phyloP scores from a whole-genome alignment of 2,888 invertebrate species.

The Ganaspis brasiliensis region DNA sequence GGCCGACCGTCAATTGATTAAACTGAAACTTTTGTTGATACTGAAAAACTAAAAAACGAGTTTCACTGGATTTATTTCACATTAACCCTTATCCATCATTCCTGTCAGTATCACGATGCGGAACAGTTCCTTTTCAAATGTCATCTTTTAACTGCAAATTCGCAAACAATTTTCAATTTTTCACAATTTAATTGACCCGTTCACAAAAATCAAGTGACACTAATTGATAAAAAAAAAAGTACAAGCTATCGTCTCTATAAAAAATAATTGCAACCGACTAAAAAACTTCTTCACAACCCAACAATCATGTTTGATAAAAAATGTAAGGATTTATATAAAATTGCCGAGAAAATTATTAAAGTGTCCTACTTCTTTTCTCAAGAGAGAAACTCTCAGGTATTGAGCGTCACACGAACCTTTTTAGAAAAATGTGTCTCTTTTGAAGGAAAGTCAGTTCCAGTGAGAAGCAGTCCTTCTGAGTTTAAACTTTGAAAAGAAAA shows the following conservation, averaged over 20 bases:
- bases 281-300: no score
- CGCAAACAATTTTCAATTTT: not conserved
- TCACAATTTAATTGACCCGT: not conserved
- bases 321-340: not conserved
- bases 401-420: not conserved
- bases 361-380: slow-evolving; percentile 23
- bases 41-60: not conserved
- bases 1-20: no score
- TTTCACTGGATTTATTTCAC: slow-evolving; percentile 4
- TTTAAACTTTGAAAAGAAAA: slow-evolving; percentile 1
- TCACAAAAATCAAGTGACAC: no score
- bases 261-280: no score
- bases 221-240: no score
- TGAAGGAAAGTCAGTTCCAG: slow-evolving; percentile 5
- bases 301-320: not conserved
- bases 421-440: slow-evolving; percentile 24
- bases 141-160: not conserved
- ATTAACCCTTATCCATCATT: slow-evolving; percentile 26
- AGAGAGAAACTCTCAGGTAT: slow-evolving; percentile 4
- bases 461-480: not conserved
- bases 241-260: no score
- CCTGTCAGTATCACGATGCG: not conserved
- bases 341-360: slow-evolving; percentile 1
- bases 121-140: not conserved
- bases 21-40: no score